These are phyloP conservation scores for Lytechinus pictus DNA, from an alignment of 35 echinoderm and acorn worm genomes.

Conservation along the genomic window DNA sequence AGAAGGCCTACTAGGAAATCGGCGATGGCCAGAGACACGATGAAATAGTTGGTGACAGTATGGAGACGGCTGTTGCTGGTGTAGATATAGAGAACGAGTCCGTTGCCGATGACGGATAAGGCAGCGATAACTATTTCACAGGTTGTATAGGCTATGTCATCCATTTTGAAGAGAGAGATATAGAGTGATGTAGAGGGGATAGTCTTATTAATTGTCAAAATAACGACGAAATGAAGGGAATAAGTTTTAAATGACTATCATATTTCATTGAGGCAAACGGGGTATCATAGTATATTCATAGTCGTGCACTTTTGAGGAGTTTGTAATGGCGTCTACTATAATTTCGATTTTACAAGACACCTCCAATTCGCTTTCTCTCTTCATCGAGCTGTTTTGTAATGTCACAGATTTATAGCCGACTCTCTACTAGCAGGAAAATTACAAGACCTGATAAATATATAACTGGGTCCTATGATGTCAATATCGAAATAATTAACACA, in stretches of 20 bases:
- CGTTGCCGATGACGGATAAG: constrained; percentile 64
- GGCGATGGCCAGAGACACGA: constrained; percentile 73
- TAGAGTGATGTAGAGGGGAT: not conserved
- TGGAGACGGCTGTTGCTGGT: constrained; percentile 47
- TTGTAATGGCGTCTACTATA: not conserved
- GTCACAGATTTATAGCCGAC: too few species aligned
- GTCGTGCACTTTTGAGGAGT: not conserved
- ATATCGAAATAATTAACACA: too few species aligned
- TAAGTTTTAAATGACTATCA: not conserved
- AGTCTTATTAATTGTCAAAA: too few species aligned
- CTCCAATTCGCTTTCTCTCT: not conserved
- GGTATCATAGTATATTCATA: not conserved
- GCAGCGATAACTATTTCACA: constrained; percentile 53
- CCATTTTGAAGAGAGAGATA: not conserved
- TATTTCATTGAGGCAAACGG: not conserved
- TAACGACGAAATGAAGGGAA: not conserved
- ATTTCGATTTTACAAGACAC: not conserved
- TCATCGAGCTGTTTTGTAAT: not conserved
- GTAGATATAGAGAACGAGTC: constrained; percentile 61
- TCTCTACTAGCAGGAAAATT: too few species aligned
- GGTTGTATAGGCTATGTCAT: not conserved
- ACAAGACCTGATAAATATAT: too few species aligned
- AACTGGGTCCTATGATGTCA: too few species aligned
- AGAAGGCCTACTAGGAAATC: constrained; percentile 72
- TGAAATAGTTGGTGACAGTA: constrained; percentile 74